Percentiles rank a stretch among this genome's conserved stretches.
These are phyloP conservation scores for Etheostoma nigrum DNA, from an alignment of 2,797 vertebrate genomes.

Conservation along the genomic window DNA sequence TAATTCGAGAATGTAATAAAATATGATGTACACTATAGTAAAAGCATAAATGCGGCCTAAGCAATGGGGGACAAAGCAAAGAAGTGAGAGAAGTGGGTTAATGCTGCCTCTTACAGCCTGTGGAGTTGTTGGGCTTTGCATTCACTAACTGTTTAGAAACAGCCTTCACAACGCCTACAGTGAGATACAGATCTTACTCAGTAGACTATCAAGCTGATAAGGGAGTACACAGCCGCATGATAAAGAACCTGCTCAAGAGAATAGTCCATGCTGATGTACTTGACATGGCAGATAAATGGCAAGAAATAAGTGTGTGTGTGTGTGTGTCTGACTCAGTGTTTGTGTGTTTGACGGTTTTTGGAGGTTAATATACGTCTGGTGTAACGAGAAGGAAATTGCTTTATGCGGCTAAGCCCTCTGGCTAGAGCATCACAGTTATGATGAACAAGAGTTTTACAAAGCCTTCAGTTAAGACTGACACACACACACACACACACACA, in stretches of 20 bases:
- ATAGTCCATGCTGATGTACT: conserved; percentile 55
- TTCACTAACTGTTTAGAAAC: conserved; percentile 42
- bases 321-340: conserved; percentile 36
- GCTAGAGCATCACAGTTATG: conserved; percentile 79
- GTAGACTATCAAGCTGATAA: conserved; percentile 57
- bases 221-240: conserved; percentile 62
- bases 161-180: conserved; percentile 36
- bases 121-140: conserved; percentile 26
- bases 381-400: conserved; percentile 81
- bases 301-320: conserved; percentile 42
- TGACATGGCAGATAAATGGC: conserved; percentile 75
- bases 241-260: conserved; percentile 74
- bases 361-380: conserved; percentile 77
- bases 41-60: background rate
- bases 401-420: conserved; percentile 72
- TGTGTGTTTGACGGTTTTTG: conserved; percentile 65
- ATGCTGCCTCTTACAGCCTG: conserved; percentile 23
- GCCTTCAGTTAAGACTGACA: conserved; percentile 69
- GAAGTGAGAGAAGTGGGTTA: conserved; percentile 30
- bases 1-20: background rate
- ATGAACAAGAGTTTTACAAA: conserved; percentile 80
- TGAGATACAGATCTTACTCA: conserved; percentile 36
- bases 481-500: conserved; percentile 36
- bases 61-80: background rate
- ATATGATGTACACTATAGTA: background rate